Percentiles rank a stretch among this genome's conserved stretches.
Evolutionary conservation across 92 coral and sea anemone genomes (phyloP).

Genomic region (Umimayanthus kanabou): DNA sequence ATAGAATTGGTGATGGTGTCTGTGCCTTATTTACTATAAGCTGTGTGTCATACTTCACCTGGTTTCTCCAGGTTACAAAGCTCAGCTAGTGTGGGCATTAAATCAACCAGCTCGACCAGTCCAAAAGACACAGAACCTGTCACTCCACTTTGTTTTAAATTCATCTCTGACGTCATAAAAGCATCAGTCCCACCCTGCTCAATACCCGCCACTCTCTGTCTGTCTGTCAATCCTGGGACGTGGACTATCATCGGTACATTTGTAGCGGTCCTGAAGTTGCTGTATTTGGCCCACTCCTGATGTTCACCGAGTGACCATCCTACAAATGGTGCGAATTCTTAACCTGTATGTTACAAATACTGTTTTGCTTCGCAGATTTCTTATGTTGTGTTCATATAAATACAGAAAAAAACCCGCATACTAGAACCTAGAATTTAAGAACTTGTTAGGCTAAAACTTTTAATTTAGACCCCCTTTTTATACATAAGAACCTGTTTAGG

Average conservation of each 20-base stretch:
- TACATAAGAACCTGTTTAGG: no score
- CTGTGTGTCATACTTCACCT: constrained; percentile 39
- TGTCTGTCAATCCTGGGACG: constrained; percentile 71
- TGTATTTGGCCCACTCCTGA: constrained; percentile 81
- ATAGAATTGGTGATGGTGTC: no score
- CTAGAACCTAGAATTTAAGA: no score
- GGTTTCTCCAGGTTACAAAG: constrained; percentile 63
- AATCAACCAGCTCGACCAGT: constrained; percentile 79
- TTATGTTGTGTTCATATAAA: neutral
- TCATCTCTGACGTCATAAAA: neutral
- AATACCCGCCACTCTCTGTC: neutral
- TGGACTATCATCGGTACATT: constrained; percentile 79
- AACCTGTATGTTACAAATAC: neutral
- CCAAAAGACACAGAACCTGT: constrained; percentile 51
- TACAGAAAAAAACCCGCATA: no score
- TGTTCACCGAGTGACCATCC: constrained; percentile 92
- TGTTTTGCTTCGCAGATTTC: neutral
- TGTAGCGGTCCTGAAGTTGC: constrained; percentile 79
- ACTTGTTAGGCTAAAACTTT: no score
- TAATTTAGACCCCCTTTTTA: no score
- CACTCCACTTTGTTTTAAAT: neutral
- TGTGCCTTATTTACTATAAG: neutral
- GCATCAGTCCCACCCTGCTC: neutral
- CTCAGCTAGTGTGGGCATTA: constrained; percentile 84
- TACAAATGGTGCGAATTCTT: neutral